phyloP scores from a whole-genome alignment of 2,797 vertebrate species.

The Podarcis siculus region DNA sequence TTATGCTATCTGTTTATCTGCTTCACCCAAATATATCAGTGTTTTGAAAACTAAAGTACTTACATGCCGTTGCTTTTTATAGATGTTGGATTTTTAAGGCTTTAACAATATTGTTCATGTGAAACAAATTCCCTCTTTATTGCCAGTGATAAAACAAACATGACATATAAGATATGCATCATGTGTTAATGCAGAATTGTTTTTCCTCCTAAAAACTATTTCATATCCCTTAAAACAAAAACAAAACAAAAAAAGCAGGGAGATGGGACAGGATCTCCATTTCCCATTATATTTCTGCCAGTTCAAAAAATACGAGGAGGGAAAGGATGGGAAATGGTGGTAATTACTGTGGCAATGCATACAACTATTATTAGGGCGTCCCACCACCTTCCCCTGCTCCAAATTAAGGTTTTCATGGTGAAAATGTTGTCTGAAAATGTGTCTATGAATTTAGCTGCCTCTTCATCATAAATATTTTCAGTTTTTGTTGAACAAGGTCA shows the following conservation, averaged over 20 bases:
- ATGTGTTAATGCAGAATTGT: neutral
- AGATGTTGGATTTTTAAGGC: conserved; percentile 25
- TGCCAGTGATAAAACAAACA: conserved; percentile 42
- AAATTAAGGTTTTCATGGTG: neutral
- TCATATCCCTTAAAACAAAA: neutral
- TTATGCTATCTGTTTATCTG: conserved; percentile 70
- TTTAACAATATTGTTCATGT: conserved; percentile 47
- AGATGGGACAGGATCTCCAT: neutral
- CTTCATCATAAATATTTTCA: neutral
- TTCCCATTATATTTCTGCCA: neutral
- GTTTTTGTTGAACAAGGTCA: neutral
- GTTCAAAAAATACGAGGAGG: neutral
- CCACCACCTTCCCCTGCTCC: neutral
- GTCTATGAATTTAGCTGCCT: neutral
- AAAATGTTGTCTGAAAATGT: neutral
- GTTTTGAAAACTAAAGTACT: conserved; percentile 57
- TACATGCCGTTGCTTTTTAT: conserved; percentile 50
- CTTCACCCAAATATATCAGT: conserved; percentile 60
- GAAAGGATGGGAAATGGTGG: no score
- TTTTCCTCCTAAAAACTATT: neutral
- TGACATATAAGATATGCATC: conserved; percentile 44
- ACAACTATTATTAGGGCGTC: neutral
- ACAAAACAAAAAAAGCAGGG: neutral
- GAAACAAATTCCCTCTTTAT: conserved; percentile 48
- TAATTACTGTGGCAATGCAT: neutral